Percentiles rank a stretch among this genome's conserved stretches.
phyloP scores from a whole-genome alignment of 1,140 invertebrate species.

The Drosophila nikananu region DNA sequence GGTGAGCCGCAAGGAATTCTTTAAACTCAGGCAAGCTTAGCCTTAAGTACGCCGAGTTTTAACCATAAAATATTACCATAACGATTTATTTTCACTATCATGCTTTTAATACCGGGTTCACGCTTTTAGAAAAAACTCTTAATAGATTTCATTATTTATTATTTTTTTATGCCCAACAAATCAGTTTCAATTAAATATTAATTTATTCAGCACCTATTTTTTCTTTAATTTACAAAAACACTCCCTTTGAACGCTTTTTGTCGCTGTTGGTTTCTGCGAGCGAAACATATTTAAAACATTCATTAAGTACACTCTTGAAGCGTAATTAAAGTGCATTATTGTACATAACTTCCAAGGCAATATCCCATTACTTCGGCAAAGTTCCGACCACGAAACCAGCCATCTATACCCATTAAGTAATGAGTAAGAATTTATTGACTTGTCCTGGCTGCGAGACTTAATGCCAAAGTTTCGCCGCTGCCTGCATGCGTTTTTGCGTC shows the following conservation, averaged over 20 bases:
- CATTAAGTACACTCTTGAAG: neutral
- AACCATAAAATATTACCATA: neutral
- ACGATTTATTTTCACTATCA: neutral
- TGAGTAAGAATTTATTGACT: slow-evolving; percentile 59
- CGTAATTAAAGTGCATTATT: slow-evolving; percentile 8
- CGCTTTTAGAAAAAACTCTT: neutral
- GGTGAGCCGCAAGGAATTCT: neutral
- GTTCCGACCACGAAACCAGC: slow-evolving; percentile 25
- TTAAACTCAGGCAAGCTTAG: neutral
- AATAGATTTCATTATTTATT: slow-evolving; percentile 2
- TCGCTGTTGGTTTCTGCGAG: neutral
- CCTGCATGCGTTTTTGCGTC: slow-evolving; percentile 62
- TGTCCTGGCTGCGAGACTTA: slow-evolving; percentile 51
- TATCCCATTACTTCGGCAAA: slow-evolving; percentile 4
- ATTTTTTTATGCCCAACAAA: neutral
- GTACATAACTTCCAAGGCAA: neutral
- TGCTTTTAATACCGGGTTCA: neutral
- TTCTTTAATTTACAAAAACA: neutral
- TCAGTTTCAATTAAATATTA: slow-evolving; percentile 8
- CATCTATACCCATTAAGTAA: slow-evolving; percentile 37
- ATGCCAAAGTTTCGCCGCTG: slow-evolving; percentile 60
- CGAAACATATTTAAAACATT: neutral
- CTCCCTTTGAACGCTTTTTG: neutral
- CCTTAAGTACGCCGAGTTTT: neutral
- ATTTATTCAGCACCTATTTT: slow-evolving; percentile 1